phyloP scores from a whole-genome alignment of 1,140 invertebrate species.

The Achroia grisella region DNA sequence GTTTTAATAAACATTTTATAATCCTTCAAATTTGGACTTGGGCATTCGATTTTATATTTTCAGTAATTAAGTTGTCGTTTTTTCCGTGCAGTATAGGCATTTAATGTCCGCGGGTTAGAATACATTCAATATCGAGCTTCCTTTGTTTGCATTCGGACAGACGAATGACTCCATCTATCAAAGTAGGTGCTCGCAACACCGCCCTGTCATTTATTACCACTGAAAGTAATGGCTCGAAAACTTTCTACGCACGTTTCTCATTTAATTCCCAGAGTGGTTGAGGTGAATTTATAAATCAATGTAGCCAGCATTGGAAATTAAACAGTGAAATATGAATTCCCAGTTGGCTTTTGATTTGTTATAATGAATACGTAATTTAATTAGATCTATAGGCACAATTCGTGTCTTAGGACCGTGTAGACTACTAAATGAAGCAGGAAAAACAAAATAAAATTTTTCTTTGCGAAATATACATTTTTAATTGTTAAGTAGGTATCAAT shows the following conservation, averaged over 20 bases:
- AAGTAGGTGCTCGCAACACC: conserved; percentile 12
- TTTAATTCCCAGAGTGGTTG: conserved; percentile 22
- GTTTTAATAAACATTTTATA: too few relatives aligned
- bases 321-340: conserved; percentile 14
- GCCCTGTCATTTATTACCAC: conserved; percentile 28
- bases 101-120: background rate
- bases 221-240: conserved; percentile 28
- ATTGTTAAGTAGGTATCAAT: too few relatives aligned
- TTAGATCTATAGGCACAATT: too few relatives aligned
- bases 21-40: too few relatives aligned
- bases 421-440: too few relatives aligned
- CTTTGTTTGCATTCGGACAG: conserved; percentile 5
- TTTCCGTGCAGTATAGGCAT: too few relatives aligned
- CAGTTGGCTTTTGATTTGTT: conserved; percentile 7
- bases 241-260: conserved; percentile 44
- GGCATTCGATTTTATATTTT: too few relatives aligned
- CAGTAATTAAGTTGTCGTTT: too few relatives aligned
- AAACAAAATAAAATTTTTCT: too few relatives aligned
- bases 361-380: conserved; percentile 4
- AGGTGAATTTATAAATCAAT: conserved; percentile 33
- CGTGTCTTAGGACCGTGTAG: too few relatives aligned
- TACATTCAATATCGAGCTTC: conserved; percentile 1
- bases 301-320: conserved; percentile 16
- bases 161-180: conserved; percentile 24
- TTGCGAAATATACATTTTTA: too few relatives aligned